A percentile compares a stretch with the other conserved stretches of the same genome.
Evolutionary conservation across 2,113 vertebrate genomes (phyloP).

Genomic region (Vidua chalybeata): DNA sequence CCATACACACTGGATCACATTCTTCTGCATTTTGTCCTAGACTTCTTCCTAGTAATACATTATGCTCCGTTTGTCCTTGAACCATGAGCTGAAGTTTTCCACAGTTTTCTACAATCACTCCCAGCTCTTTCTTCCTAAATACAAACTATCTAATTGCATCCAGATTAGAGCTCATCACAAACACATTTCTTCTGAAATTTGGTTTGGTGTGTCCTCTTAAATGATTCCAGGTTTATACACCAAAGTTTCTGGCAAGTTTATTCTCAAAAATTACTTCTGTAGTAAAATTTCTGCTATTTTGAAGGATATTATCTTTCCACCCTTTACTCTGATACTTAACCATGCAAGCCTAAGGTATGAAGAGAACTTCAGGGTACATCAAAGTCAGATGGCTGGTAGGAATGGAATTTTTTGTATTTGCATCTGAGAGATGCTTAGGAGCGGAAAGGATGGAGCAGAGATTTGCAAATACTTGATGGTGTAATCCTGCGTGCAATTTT

Average conservation of each 20-base stretch:
- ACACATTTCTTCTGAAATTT: neutral
- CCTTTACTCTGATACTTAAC: neutral
- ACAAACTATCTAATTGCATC: neutral
- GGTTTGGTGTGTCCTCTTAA: neutral
- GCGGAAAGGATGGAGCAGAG: neutral
- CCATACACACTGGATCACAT: neutral
- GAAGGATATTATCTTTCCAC: neutral
- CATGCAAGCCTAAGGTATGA: neutral
- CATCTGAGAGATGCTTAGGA: neutral
- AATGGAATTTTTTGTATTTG: neutral
- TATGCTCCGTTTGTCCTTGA: neutral
- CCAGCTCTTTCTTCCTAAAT: neutral
- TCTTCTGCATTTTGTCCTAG: neutral
- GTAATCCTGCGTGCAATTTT: neutral
- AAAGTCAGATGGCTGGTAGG: neutral
- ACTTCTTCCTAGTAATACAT: neutral
- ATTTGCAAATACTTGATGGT: neutral
- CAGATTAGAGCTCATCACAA: neutral
- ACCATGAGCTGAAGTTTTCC: neutral
- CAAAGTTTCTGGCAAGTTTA: neutral
- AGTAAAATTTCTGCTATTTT: neutral
- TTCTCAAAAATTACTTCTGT: neutral
- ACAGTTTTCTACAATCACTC: neutral
- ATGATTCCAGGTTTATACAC: neutral
- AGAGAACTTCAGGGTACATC: neutral